Percentiles rank a stretch among this genome's conserved stretches.
Conservation (phyloP, 2,113 vertebrate genomes). For the Panthera leo region DNA sequence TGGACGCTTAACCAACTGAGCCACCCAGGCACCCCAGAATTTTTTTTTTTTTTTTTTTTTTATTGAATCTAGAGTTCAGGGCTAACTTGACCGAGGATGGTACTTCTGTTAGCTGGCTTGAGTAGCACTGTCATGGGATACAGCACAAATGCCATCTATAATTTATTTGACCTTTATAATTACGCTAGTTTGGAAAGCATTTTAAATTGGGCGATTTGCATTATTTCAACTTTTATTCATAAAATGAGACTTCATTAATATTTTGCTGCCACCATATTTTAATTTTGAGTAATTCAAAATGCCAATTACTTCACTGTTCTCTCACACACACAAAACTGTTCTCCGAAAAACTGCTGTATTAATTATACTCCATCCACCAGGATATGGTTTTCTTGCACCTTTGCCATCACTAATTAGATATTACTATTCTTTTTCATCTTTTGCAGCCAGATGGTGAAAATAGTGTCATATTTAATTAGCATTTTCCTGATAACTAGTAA, state of each 20-base stretch:
- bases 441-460: neutral
- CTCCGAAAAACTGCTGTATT: neutral
- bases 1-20: too few species aligned
- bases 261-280: constrained; percentile 34
- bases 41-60: neutral
- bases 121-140: neutral
- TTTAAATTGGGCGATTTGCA: neutral
- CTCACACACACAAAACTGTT: neutral
- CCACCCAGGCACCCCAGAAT: too few species aligned
- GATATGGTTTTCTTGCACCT: neutral
- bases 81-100: neutral
- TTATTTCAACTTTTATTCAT: neutral
- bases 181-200: neutral
- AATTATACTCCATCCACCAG: neutral
- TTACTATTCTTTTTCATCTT: neutral
- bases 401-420: constrained; percentile 4
- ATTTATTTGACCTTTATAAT: neutral
- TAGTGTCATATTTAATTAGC: constrained; percentile 22
- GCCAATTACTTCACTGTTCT: neutral
- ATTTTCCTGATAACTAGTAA: neutral
- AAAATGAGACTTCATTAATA: constrained; percentile 35
- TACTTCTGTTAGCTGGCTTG: neutral
- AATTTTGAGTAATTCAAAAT: neutral
- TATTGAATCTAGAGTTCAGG: neutral
- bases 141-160: too few species aligned